Conservation (phyloP, 2,113 vertebrate species). For the Columba livia region DNA sequence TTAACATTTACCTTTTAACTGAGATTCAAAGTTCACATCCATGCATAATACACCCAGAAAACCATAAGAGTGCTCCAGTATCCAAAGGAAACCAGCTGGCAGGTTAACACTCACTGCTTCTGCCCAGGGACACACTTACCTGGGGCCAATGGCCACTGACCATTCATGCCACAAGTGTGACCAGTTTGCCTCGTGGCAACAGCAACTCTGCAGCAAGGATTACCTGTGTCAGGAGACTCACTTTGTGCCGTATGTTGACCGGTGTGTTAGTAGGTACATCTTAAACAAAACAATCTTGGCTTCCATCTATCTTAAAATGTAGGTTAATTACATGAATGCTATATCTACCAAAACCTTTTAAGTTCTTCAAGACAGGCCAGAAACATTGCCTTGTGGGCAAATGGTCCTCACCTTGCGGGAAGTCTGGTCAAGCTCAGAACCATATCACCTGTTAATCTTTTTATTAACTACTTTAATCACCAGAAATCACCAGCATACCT, state of each 20-base stretch:
- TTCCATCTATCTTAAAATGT: neutral
- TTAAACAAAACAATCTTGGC: neutral
- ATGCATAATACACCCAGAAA: rapidly evolving
- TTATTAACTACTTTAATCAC: neutral
- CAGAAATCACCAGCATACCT: neutral
- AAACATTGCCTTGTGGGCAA: neutral
- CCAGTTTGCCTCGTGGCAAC: neutral
- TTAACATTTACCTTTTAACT: neutral
- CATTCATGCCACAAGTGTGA: neutral
- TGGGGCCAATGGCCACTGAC: neutral
- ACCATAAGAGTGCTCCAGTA: rapidly evolving
- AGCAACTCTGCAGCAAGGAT: neutral
- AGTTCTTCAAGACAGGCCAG: neutral
- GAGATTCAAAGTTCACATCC: neutral
- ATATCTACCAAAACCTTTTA: neutral
- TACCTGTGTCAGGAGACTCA: neutral
- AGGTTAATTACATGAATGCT: neutral
- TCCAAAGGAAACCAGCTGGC: neutral
- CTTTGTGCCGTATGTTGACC: neutral
- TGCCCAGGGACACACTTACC: neutral
- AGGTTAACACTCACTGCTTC: neutral
- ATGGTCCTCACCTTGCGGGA: neutral
- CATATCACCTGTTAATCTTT: neutral
- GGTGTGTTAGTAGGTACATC: neutral
- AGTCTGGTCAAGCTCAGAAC: neutral